Percentiles rank a stretch among this genome's conserved stretches.
phyloP scores from a whole-genome alignment of 2,888 invertebrate genomes.

The Fragum fragum region DNA sequence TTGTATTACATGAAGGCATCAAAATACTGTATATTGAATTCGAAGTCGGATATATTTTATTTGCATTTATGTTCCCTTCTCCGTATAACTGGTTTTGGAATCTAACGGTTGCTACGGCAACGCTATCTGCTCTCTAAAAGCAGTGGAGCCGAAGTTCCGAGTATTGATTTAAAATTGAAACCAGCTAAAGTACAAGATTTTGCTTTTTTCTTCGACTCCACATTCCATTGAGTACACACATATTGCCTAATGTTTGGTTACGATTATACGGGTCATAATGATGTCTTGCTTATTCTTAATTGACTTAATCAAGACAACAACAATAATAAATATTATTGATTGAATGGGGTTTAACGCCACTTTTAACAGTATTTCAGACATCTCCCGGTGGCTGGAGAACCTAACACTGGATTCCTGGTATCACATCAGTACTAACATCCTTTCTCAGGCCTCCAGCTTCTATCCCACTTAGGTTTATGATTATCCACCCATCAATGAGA shows the following conservation, averaged over 20 bases:
- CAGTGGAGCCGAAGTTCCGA: conserved; percentile 45
- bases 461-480: too few species aligned
- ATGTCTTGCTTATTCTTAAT: too few species aligned
- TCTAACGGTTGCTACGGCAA: conserved; percentile 56
- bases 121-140: conserved; percentile 64
- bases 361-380: too few species aligned
- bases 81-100: conserved; percentile 44
- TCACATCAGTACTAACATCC: too few species aligned
- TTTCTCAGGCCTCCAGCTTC: too few species aligned
- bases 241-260: conserved; percentile 14
- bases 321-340: too few species aligned
- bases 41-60: conserved; percentile 55
- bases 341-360: too few species aligned
- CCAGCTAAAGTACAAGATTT: conserved; percentile 24
- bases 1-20: not conserved
- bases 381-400: too few species aligned
- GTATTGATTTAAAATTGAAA: conserved; percentile 67
- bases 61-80: conserved; percentile 58
- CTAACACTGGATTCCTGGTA: too few species aligned
- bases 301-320: too few species aligned
- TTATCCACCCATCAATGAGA: too few species aligned
- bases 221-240: conserved; percentile 1
- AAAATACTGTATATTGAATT: conserved; percentile 28
- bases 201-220: conserved; percentile 21
- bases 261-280: not conserved